These are phyloP conservation scores for Daktulosphaira vitifoliae DNA, from an alignment of 1,140 invertebrate genomes.

Conservation along the genomic window DNA sequence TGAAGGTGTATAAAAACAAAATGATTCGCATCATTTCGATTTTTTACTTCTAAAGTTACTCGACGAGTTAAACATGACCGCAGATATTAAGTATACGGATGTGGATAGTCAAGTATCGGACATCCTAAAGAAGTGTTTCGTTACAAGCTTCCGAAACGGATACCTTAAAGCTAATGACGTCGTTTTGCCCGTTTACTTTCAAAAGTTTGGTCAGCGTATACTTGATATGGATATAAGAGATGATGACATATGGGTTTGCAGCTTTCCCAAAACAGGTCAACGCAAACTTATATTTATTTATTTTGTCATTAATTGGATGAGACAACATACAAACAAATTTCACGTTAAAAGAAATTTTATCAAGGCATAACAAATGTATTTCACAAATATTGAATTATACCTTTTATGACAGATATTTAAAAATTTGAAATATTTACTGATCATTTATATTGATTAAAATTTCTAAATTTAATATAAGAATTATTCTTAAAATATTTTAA, in stretches of 20 bases:
- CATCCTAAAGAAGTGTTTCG: slow-evolving; percentile 24
- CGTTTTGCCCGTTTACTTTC: slow-evolving; percentile 39
- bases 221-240: slow-evolving; percentile 41
- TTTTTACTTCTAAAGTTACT: background rate
- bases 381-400: too few species aligned
- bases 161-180: slow-evolving; percentile 35
- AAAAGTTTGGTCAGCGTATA: slow-evolving; percentile 40
- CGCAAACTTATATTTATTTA: background rate
- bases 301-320: too few species aligned
- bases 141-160: slow-evolving; percentile 35
- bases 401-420: too few species aligned
- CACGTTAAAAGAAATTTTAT: too few species aligned
- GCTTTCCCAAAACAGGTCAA: slow-evolving; percentile 46
- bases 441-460: too few species aligned
- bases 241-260: slow-evolving; percentile 46
- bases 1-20: too few species aligned
- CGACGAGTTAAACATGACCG: background rate
- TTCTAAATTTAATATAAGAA: too few species aligned
- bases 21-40: too few species aligned
- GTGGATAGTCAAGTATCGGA: slow-evolving; percentile 9
- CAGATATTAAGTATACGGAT: slow-evolving; percentile 9
- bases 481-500: too few species aligned
- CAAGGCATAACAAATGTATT: too few species aligned
- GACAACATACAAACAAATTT: too few species aligned
- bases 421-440: too few species aligned